A percentile compares a stretch with the other conserved stretches of the same genome.
These are phyloP conservation scores for Psilopogon haemacephalus DNA, from an alignment of 2,113 vertebrate species.

Conservation along the genomic window DNA sequence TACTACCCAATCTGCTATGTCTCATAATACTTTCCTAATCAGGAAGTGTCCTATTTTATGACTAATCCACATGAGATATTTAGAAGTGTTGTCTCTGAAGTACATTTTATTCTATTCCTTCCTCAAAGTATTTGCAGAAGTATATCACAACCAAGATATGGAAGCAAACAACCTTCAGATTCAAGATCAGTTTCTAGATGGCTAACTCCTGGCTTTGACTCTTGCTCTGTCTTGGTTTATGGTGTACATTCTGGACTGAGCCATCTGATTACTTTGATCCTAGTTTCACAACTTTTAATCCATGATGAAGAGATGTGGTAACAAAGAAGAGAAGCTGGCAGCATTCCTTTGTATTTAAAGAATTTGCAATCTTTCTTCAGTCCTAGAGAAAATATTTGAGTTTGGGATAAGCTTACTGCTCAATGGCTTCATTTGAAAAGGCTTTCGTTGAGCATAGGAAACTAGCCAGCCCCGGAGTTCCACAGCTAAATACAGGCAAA, in stretches of 20 bases:
- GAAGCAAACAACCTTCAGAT: not conserved
- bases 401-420: not conserved
- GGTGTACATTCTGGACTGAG: not conserved
- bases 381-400: not conserved
- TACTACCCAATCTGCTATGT: slow-evolving; percentile 13
- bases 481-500: not conserved
- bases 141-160: not conserved
- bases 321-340: not conserved
- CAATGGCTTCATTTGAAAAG: not conserved
- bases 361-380: not conserved
- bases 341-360: not conserved
- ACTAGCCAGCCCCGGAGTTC: not conserved
- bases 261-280: not conserved
- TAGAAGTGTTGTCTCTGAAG: slow-evolving; percentile 10
- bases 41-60: slow-evolving; percentile 54
- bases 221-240: not conserved
- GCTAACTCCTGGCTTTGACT: not conserved
- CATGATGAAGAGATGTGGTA: not conserved
- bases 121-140: not conserved
- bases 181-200: not conserved
- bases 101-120: not conserved
- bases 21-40: slow-evolving; percentile 51
- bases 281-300: not conserved
- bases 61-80: slow-evolving; percentile 33
- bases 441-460: not conserved